Percentiles rank a stretch among this genome's conserved stretches.
phyloP scores from a whole-genome alignment of 2,888 invertebrate species.

The Opisthograptis luteolata region DNA sequence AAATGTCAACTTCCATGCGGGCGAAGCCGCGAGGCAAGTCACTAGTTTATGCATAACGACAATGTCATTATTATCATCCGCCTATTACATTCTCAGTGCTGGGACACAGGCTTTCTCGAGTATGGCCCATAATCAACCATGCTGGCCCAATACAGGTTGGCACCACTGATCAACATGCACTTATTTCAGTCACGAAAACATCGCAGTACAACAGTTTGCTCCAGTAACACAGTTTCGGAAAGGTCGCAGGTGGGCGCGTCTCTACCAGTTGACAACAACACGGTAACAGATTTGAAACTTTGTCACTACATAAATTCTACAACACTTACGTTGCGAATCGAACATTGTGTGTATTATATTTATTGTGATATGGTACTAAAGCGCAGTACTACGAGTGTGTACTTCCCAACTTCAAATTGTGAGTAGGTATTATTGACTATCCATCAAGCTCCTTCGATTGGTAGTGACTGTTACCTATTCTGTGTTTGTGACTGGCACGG shows the following conservation, averaged over 20 bases:
- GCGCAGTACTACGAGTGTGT: background rate
- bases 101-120: no score
- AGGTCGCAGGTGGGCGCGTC: slow-evolving; percentile 45
- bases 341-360: background rate
- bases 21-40: no score
- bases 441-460: slow-evolving; percentile 26
- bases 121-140: no score
- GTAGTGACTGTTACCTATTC: slow-evolving; percentile 1
- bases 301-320: slow-evolving; percentile 24
- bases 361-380: slow-evolving; percentile 2
- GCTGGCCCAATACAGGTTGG: no score
- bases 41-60: no score
- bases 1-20: no score
- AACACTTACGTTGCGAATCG: background rate
- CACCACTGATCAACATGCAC: slow-evolving; percentile 6
- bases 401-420: slow-evolving; percentile 29
- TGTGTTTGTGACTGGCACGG: slow-evolving; percentile 23
- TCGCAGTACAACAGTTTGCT: slow-evolving; percentile 22
- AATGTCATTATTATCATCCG: no score
- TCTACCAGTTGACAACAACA: slow-evolving; percentile 41
- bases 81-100: no score
- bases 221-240: slow-evolving; percentile 38
- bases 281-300: slow-evolving; percentile 32
- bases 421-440: slow-evolving; percentile 16
- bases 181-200: slow-evolving; percentile 21